Percentiles rank a stretch among this genome's conserved stretches.
Conservation (phyloP, 2,797 vertebrate genomes). For the Pangasius larnaudii region DNA sequence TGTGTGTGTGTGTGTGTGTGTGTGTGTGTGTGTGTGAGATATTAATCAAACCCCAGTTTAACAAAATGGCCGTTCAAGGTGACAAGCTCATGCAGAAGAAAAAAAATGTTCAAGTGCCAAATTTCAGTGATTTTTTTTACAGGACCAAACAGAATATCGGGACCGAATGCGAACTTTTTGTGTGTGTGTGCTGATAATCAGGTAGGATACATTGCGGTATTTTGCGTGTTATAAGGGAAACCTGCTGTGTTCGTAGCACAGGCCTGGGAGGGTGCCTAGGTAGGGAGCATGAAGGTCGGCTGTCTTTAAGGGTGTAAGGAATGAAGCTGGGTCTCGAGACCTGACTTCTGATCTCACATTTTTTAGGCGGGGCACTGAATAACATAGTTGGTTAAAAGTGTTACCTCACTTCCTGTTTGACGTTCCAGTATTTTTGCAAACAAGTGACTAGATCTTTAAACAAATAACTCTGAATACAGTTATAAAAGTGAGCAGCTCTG, state of each 20-base stretch:
- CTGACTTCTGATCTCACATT: background rate
- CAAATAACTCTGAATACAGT: background rate
- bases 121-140: background rate
- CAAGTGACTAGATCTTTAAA: background rate
- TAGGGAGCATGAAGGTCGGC: background rate
- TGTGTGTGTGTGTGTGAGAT: background rate
- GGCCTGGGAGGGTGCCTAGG: background rate
- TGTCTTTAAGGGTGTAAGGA: background rate
- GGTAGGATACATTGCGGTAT: background rate
- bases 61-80: background rate
- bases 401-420: background rate
- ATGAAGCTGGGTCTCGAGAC: too few species aligned
- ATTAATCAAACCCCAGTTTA: background rate
- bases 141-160: background rate
- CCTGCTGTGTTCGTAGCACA: background rate
- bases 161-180: background rate
- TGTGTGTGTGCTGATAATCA: background rate
- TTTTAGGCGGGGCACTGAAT: background rate
- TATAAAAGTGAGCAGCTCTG: too few species aligned
- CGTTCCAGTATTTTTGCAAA: background rate
- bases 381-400: background rate
- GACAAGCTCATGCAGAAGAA: too few species aligned
- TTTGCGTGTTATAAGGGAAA: background rate
- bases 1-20: background rate
- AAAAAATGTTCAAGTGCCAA: background rate